Evolutionary conservation across 1,140 invertebrate species (phyloP).

Genomic region (Caenorhabditis tropicalis): DNA sequence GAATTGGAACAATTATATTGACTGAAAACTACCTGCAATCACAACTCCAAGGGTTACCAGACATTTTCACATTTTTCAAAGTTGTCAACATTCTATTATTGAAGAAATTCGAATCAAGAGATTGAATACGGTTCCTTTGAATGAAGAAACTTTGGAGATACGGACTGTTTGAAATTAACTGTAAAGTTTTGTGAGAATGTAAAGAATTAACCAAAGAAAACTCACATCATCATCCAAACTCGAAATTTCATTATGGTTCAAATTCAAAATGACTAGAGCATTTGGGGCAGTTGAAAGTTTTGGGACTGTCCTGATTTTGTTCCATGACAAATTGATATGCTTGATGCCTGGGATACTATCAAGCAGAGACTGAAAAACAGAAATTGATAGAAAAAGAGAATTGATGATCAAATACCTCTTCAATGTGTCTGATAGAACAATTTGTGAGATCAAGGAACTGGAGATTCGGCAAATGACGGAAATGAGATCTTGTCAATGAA

Average conservation of each 20-base stretch:
- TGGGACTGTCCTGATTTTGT: background rate
- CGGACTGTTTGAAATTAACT: background rate
- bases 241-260: constrained; percentile 14
- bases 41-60: constrained; percentile 27
- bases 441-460: background rate
- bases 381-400: background rate
- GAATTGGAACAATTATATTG: background rate
- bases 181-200: background rate
- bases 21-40: background rate
- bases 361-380: background rate
- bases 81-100: background rate
- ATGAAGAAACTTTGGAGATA: constrained; percentile 10
- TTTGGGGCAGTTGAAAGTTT: background rate
- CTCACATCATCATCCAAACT: constrained; percentile 1
- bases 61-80: constrained; percentile 8
- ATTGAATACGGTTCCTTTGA: constrained; percentile 3
- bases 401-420: background rate
- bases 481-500: background rate
- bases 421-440: background rate
- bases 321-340: background rate
- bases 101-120: background rate
- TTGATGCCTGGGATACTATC: background rate
- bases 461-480: background rate
- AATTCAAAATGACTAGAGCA: background rate
- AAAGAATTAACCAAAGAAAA: background rate